These are phyloP conservation scores for Cyphomyrus discorhynchus DNA, from an alignment of 2,113 vertebrate genomes.

Conservation along the genomic window DNA sequence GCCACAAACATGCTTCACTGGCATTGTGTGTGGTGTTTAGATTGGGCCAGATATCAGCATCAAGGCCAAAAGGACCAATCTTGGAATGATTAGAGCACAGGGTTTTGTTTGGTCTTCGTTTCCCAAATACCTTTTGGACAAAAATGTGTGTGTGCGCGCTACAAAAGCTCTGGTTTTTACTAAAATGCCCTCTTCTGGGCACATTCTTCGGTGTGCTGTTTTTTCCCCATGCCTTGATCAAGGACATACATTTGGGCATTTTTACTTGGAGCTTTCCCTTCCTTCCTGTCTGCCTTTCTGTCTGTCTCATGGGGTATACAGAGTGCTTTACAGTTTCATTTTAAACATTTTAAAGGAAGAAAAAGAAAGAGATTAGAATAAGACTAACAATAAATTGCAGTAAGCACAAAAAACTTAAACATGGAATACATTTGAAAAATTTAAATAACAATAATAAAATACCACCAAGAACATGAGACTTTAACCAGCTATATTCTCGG, in stretches of 20 bases:
- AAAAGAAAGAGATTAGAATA: too few relatives aligned
- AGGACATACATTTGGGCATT: neutral
- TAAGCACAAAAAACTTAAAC: too few relatives aligned
- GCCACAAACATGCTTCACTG: neutral
- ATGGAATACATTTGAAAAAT: too few relatives aligned
- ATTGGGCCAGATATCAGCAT: neutral
- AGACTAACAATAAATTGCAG: too few relatives aligned
- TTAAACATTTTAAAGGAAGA: too few relatives aligned
- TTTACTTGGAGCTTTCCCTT: neutral
- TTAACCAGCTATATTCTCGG: too few relatives aligned
- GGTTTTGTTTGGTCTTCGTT: neutral
- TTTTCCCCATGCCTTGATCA: neutral
- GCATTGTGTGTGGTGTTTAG: neutral
- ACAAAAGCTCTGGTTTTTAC: neutral
- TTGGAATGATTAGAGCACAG: neutral
- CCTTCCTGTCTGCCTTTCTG: too few relatives aligned
- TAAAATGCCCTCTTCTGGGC: neutral
- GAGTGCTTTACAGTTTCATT: too few relatives aligned
- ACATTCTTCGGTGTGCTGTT: neutral
- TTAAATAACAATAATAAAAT: too few relatives aligned
- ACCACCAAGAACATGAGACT: too few relatives aligned
- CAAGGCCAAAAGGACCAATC: neutral
- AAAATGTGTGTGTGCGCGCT: neutral
- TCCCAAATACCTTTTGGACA: neutral
- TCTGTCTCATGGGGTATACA: too few relatives aligned